These are phyloP conservation scores for Caenorhabditis sp. DNA, from an alignment of 2,888 invertebrate species.

Conservation along the genomic window DNA sequence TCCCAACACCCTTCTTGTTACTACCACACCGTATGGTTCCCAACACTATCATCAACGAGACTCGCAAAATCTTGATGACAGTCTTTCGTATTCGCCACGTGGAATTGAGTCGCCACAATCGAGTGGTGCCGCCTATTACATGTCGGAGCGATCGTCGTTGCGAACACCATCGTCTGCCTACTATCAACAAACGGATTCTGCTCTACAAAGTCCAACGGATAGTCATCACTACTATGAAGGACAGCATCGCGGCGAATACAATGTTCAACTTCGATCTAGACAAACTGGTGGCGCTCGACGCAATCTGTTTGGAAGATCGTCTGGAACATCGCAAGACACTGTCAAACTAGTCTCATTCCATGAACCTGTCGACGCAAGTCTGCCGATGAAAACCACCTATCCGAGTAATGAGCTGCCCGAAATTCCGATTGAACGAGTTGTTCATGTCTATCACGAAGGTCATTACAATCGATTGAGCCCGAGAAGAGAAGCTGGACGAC, in stretches of 20 bases:
- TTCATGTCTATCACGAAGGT: constrained; percentile 44
- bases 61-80: constrained; percentile 14
- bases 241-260: constrained; percentile 30
- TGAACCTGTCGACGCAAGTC: constrained; percentile 28
- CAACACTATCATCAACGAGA: neutral
- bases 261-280: constrained; percentile 30
- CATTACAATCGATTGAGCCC: constrained; percentile 35
- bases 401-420: constrained; percentile 36
- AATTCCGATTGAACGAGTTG: constrained; percentile 40
- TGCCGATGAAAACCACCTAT: constrained; percentile 21
- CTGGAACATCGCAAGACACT: constrained; percentile 24
- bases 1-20: constrained; percentile 23
- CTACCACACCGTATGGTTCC: constrained; percentile 8
- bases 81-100: constrained; percentile 27
- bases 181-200: constrained; percentile 29
- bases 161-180: constrained; percentile 38
- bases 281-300: constrained; percentile 29
- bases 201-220: constrained; percentile 21
- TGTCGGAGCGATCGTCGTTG: constrained; percentile 47
- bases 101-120: constrained; percentile 17
- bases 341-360: constrained; percentile 41
- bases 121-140: constrained; percentile 46
- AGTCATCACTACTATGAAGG: constrained; percentile 16
- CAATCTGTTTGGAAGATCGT: constrained; percentile 43
- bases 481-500: constrained; percentile 13